These are phyloP conservation scores for Stegostoma tigrinum DNA, from an alignment of 2,113 vertebrate species.

Conservation along the genomic window DNA sequence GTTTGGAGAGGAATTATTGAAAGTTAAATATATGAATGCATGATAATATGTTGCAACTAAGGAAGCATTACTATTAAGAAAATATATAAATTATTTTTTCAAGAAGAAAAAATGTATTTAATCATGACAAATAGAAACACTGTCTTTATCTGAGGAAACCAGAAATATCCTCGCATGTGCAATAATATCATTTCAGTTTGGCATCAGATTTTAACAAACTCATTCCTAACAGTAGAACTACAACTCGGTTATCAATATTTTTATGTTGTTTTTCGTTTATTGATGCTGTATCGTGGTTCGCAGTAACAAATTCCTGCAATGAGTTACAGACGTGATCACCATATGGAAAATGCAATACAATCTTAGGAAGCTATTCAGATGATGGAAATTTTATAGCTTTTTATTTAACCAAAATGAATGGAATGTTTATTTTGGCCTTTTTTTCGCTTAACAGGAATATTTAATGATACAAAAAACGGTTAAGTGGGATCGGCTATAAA, in stretches of 20 bases:
- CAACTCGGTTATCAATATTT: not conserved
- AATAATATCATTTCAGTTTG: not conserved
- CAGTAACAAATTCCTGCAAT: not conserved
- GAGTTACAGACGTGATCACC: not conserved
- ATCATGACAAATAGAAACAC: not conserved
- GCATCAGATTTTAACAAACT: not conserved
- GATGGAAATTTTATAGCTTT: not conserved
- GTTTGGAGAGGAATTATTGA: not conserved
- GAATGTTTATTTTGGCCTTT: too few relatives aligned
- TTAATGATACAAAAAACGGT: not conserved
- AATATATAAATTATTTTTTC: not conserved
- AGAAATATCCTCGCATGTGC: not conserved
- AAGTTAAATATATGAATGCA: not conserved
- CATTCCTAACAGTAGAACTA: not conserved
- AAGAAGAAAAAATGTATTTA: not conserved
- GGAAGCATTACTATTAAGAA: not conserved
- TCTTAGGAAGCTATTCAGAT: not conserved
- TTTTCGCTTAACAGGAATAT: not conserved
- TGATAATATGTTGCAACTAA: not conserved
- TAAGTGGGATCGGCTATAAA: not conserved
- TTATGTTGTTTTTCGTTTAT: not conserved
- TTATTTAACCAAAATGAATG: not conserved
- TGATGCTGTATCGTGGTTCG: not conserved
- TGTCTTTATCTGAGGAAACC: not conserved
- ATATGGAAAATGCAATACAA: not conserved